Evolutionary conservation across 1,140 invertebrate species (phyloP).

Genomic region (Anastatus disparis): DNA sequence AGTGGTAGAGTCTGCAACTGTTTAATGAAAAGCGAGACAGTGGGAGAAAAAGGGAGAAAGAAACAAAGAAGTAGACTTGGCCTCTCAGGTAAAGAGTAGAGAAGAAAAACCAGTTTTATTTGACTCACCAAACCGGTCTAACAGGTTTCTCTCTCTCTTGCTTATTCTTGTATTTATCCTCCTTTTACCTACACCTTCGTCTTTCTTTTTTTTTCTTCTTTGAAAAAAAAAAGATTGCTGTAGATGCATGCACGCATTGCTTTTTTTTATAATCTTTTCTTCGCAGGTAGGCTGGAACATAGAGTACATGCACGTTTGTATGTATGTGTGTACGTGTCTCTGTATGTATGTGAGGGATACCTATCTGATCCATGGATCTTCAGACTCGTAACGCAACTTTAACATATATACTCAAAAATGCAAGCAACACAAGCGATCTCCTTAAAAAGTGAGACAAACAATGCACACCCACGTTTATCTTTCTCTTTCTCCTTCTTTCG

Average conservation of each 20-base stretch:
- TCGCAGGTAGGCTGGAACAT: too few relatives aligned
- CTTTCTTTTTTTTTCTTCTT: conserved; percentile 30
- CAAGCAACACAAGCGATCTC: conserved; percentile 20
- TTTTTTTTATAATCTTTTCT: too few relatives aligned
- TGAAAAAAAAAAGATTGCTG: conserved; percentile 38
- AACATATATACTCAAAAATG: conserved; percentile 33
- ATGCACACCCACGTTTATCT: conserved; percentile 47
- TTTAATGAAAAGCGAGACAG: conserved; percentile 62
- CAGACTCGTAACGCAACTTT: conserved; percentile 45
- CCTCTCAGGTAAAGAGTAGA: too few relatives aligned
- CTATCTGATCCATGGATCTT: conserved; percentile 50
- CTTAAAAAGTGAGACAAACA: conserved; percentile 33
- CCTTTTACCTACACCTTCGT: background rate
- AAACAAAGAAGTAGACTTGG: too few relatives aligned
- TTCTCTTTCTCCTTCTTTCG: conserved; percentile 24
- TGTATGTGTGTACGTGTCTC: background rate
- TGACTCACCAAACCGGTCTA: conserved; percentile 56
- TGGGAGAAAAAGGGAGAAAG: too few relatives aligned
- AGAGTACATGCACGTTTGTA: too few relatives aligned
- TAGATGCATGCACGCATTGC: background rate
- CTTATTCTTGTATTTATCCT: background rate
- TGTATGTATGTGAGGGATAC: conserved; percentile 22
- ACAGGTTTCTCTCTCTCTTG: background rate
- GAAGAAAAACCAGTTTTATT: too few relatives aligned
- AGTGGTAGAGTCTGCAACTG: conserved; percentile 53